Evolutionary conservation across 2,888 invertebrate genomes (phyloP).

Genomic region (Ectemnius lituratus): DNA sequence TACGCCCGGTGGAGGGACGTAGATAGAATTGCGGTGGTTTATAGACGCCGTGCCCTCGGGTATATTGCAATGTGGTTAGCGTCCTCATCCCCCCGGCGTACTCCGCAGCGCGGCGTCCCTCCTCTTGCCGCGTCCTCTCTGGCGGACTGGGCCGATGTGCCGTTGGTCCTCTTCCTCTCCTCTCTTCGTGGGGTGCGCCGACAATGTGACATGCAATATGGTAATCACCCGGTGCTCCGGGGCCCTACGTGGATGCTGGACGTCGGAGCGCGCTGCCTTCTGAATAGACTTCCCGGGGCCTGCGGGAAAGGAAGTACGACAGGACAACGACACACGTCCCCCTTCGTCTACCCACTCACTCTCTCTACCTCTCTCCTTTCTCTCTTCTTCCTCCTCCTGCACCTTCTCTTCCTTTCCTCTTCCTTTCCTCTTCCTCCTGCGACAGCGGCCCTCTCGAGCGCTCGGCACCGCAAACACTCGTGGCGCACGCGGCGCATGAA

Average conservation of each 20-base stretch:
- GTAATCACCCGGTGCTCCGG: constrained; percentile 67
- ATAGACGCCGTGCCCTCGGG: constrained; percentile 66
- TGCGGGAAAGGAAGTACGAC: constrained; percentile 65
- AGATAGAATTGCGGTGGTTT: constrained; percentile 72
- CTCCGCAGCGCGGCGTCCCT: constrained; percentile 45
- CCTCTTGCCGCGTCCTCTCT: constrained; percentile 23
- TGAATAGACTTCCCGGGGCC: constrained; percentile 66
- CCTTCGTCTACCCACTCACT: constrained; percentile 41
- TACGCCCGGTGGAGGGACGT: constrained; percentile 57
- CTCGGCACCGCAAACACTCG: constrained; percentile 12
- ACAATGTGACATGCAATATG: constrained; percentile 74
- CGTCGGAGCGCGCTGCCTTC: constrained; percentile 58
- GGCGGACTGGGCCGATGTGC: no score
- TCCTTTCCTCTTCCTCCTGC: constrained; percentile 6
- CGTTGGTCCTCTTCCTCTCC: constrained; percentile 38
- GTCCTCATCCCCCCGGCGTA: constrained; percentile 47
- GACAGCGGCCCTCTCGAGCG: constrained; percentile 1
- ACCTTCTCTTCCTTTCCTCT: neutral
- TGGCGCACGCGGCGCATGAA: constrained; percentile 61
- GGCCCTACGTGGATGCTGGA: constrained; percentile 62
- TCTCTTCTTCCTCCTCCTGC: constrained; percentile 16
- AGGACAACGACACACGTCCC: constrained; percentile 64
- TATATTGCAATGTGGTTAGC: constrained; percentile 68
- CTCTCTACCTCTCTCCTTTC: constrained; percentile 20
- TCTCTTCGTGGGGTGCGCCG: constrained; percentile 64